Percentiles rank a stretch among this genome's conserved stretches.
Conservation (phyloP, 2,113 vertebrate species). For the Channa maculata region DNA sequence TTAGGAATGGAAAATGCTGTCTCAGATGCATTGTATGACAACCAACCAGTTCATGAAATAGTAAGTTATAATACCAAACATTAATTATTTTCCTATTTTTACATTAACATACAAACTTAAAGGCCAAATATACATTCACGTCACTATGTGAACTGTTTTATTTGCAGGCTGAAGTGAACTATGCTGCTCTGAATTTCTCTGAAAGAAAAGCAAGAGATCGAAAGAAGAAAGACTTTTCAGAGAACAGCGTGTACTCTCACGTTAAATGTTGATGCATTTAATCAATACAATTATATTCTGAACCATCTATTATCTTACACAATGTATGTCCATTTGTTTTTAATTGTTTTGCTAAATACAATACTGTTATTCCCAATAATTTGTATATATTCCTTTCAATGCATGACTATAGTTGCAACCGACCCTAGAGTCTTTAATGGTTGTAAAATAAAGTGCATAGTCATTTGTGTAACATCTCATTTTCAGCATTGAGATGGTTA, state of each 20-base stretch:
- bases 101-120: background rate
- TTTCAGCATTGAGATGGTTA: no score
- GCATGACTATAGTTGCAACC: no score
- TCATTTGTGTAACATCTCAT: no score
- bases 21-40: background rate
- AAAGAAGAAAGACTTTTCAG: background rate
- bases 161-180: constrained; percentile 34
- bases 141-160: background rate
- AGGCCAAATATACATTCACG: background rate
- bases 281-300: no score
- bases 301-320: background rate
- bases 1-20: background rate
- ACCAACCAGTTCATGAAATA: background rate
- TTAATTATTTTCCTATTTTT: background rate
- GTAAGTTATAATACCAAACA: background rate
- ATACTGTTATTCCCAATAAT: no score
- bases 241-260: background rate
- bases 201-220: constrained; percentile 7
- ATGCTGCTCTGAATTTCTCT: constrained; percentile 18
- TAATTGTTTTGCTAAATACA: no score
- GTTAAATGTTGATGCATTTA: background rate
- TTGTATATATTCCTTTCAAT: no score
- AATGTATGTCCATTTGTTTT: background rate
- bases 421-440: no score
- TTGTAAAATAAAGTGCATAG: no score